Evolutionary conservation across 2,113 vertebrate genomes (phyloP).

Genomic region (Gopherus evgoodei): DNA sequence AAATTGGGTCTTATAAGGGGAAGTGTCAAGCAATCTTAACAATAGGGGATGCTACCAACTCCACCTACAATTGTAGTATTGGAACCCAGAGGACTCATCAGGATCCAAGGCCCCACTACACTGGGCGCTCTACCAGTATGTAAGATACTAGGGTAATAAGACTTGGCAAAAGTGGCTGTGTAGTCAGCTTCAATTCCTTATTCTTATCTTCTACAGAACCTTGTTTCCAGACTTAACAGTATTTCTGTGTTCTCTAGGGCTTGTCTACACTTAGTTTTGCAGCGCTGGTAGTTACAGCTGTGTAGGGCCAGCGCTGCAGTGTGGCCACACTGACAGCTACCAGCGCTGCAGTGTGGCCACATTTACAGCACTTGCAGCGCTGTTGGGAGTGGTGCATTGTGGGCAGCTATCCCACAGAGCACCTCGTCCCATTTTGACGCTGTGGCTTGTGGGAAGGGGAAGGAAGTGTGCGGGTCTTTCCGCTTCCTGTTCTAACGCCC

Average conservation of each 20-base stretch:
- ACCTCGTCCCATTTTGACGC: no score
- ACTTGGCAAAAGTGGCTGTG: background rate
- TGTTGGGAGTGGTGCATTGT: no score
- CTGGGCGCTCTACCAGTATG: background rate
- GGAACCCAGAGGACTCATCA: background rate
- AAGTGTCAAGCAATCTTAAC: background rate
- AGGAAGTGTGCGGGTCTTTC: no score
- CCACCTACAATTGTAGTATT: background rate
- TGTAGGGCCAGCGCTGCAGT: no score
- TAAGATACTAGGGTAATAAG: background rate
- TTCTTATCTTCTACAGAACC: background rate
- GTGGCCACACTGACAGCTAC: no score
- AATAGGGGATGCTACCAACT: background rate
- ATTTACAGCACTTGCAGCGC: no score
- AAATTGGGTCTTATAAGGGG: background rate
- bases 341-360: no score
- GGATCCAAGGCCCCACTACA: background rate
- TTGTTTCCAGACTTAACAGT: background rate
- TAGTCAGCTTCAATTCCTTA: background rate
- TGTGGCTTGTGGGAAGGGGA: no score
- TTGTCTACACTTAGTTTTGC: no score
- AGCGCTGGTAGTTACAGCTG: no score
- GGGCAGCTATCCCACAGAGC: no score
- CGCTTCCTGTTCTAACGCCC: no score
- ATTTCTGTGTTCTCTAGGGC: background rate